phyloP scores from a whole-genome alignment of 2,888 invertebrate genomes.

The Timema podura region DNA sequence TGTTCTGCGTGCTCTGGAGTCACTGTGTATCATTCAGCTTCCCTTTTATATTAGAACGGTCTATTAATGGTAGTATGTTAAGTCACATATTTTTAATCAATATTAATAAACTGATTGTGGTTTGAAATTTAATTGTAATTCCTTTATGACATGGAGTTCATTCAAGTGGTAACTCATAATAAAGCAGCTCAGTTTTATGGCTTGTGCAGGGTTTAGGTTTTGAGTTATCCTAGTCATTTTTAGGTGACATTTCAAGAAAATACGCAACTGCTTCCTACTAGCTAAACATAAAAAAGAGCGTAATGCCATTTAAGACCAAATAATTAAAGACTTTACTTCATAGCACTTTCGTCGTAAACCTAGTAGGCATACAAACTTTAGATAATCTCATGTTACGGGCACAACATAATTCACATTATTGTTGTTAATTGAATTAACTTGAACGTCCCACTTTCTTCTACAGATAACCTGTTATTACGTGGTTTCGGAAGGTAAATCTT shows the following conservation, averaged over 20 bases:
- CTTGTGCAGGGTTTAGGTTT: conserved; percentile 35
- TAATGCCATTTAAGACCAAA: conserved; percentile 1
- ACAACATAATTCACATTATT: conserved; percentile 14
- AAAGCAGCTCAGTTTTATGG: conserved; percentile 34
- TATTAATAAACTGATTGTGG: conserved; percentile 37
- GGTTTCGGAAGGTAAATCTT: conserved; percentile 2
- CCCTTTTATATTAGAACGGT: conserved; percentile 37
- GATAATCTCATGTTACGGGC: neutral
- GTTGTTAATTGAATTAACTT: neutral
- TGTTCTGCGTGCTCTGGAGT: conserved; percentile 40
- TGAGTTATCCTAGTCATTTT: conserved; percentile 34
- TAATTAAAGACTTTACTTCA: neutral
- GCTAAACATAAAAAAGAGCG: conserved; percentile 19
- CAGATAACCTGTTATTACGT: conserved; percentile 11
- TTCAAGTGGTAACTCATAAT: conserved; percentile 36
- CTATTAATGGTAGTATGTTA: conserved; percentile 38
- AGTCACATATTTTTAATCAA: conserved; percentile 38
- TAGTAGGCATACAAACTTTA: conserved; percentile 5
- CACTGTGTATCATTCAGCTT: conserved; percentile 35
- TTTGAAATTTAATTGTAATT: conserved; percentile 31
- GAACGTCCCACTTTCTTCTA: conserved; percentile 12
- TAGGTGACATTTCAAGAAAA: conserved; percentile 33
- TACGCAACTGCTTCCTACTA: conserved; percentile 33
- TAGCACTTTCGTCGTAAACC: conserved; percentile 8
- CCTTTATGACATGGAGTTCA: conserved; percentile 32